Percentiles rank a stretch among this genome's conserved stretches.
phyloP scores from a whole-genome alignment of 2,113 vertebrate species.

The Muntiacus reevesi region DNA sequence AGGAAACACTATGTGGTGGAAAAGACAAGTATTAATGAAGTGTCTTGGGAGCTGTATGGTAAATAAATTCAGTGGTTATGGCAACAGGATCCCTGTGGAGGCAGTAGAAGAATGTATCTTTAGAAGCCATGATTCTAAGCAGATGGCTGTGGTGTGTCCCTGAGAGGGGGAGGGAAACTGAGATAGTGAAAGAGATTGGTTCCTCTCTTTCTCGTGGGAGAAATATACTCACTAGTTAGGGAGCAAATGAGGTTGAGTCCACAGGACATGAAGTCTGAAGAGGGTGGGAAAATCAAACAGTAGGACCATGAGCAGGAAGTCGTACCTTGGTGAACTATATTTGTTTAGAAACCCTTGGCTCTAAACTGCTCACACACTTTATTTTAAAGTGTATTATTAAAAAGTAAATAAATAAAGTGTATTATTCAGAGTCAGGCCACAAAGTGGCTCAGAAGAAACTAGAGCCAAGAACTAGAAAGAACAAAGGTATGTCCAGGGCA shows the following conservation, averaged over 20 bases:
- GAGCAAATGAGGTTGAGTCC: slow-evolving; percentile 20
- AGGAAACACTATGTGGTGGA: neutral
- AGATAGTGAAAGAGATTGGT: neutral
- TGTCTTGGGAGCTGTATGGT: neutral
- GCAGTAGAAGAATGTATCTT: neutral
- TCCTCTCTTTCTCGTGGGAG: neutral
- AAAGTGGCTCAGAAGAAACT: slow-evolving; percentile 9
- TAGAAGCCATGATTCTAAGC: neutral
- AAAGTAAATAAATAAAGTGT: neutral
- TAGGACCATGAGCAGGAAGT: neutral
- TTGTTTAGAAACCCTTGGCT: slow-evolving; percentile 51
- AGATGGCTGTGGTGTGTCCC: neutral
- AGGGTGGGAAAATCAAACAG: slow-evolving; percentile 60
- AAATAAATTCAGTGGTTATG: slow-evolving; percentile 31
- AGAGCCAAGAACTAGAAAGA: slow-evolving; percentile 27
- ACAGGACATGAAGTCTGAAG: neutral
- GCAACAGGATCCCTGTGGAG: neutral
- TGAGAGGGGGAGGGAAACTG: neutral
- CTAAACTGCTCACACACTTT: neutral
- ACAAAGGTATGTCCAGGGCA: slow-evolving; percentile 32
- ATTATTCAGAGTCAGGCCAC: neutral
- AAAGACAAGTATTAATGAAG: slow-evolving; percentile 26
- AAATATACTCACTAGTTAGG: neutral
- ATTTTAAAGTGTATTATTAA: slow-evolving; percentile 33
- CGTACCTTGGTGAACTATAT: slow-evolving; percentile 44